Base-by-base conservation (phyloP, 92 coral and sea anemone genomes). In the Epizoanthus illoricatus region DNA sequence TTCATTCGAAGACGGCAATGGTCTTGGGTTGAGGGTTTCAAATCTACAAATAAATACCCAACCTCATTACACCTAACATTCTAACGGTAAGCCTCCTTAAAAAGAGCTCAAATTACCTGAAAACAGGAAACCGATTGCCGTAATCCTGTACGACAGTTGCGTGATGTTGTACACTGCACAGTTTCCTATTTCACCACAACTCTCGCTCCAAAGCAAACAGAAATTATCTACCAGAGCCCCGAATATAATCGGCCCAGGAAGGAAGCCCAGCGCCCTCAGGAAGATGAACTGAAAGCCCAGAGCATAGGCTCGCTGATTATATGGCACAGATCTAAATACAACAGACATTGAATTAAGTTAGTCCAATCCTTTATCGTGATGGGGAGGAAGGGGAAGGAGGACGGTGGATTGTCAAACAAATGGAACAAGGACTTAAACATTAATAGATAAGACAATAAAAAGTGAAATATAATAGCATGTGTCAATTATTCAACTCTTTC, bases 231-330 rank as follows among this genome's bases (percentile, higher is more conserved):
- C 66, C 73, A 92, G 74, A 49, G 90, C 81, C 2, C 93, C 94
- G 40, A 84, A 81, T n/a, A 91, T 59, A 43, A 94, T 89, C 55
- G 91, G 95, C 3, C 90, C 88, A 0, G 98, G 98, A 24, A 94
- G 65, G 21, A 89, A 85, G 17, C 91, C 92, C 4, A 93, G 85
- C 20, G 91, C 28, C 47, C 94, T 81, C 43, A 74, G 65, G 9
- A 93, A 84, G 56, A 89, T 84, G 17, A 89, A 86, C 76, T 93
- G 98, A 36, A 93, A 80, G 8, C 94, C 94, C 80, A 93, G 87
- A 41, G 94, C 98, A 81, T 91, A 93, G 23, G 94, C 87, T 54
- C 98, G 90, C 36, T 91, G 94, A 71, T 93, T 93, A 69, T 93
- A 89, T 23, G 94, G 93, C 13, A 93, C 98, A 74, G 91, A 93